A percentile compares a stretch with the other conserved stretches of the same genome.
These are phyloP conservation scores for Phaedon cochleariae DNA, from an alignment of 2,888 invertebrate species.

Conservation along the genomic window DNA sequence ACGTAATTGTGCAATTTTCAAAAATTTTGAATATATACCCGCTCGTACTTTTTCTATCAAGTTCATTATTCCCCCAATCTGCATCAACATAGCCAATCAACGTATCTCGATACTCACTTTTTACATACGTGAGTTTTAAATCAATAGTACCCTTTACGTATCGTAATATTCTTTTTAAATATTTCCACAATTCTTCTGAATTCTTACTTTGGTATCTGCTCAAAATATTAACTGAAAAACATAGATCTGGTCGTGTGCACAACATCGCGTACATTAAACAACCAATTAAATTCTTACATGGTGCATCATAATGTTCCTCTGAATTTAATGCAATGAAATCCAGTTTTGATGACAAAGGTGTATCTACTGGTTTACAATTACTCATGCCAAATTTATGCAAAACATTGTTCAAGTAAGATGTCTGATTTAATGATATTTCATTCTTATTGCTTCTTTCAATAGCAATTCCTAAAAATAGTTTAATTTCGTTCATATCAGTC, in stretches of 20 bases:
- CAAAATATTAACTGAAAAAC: too few species aligned
- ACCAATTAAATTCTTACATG: too few species aligned
- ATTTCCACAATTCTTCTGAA: conserved; percentile 43
- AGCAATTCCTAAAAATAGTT: conserved; percentile 44
- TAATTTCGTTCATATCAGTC: conserved; percentile 28
- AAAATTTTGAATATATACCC: conserved; percentile 25
- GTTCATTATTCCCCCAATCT: conserved; percentile 24
- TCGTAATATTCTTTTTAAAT: conserved; percentile 45
- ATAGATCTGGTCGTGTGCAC: conserved; percentile 43
- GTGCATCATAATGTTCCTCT: conserved; percentile 40
- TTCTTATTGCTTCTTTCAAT: conserved; percentile 27
- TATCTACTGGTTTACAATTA: conserved; percentile 35
- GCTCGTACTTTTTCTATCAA: conserved; percentile 21
- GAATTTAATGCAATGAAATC: conserved; percentile 43
- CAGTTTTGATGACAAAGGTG: conserved; percentile 42
- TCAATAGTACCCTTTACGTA: conserved; percentile 42
- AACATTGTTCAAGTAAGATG: conserved; percentile 32
- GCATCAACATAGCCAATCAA: conserved; percentile 22
- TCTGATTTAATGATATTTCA: conserved; percentile 34
- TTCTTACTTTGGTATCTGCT: conserved; percentile 46
- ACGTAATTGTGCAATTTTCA: conserved; percentile 20
- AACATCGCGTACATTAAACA: conserved; percentile 39
- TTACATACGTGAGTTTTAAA: conserved; percentile 15
- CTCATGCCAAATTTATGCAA: conserved; percentile 42
- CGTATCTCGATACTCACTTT: conserved; percentile 4